Percentiles rank a stretch among this genome's conserved stretches.
Evolutionary conservation across 2,797 vertebrate genomes (phyloP).

Genomic region (Enteromius argenteus): DNA sequence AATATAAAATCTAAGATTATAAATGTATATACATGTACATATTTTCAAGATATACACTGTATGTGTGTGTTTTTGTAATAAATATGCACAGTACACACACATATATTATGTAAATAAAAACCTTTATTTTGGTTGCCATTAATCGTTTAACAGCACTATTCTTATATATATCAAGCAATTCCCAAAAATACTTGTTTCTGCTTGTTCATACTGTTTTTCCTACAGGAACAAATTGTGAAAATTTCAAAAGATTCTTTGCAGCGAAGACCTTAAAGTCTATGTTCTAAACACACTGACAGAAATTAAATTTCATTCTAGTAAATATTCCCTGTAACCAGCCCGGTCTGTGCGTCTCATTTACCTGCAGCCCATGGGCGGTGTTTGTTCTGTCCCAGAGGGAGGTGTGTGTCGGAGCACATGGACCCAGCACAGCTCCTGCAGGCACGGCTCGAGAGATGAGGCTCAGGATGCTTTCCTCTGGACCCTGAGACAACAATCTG

Average conservation of each 20-base stretch:
- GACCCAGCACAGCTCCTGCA: conserved; percentile 85
- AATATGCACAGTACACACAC: too few species aligned
- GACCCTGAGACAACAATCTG: neutral
- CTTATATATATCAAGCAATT: too few species aligned
- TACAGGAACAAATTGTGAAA: neutral
- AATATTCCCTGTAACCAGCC: neutral
- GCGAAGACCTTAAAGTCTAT: neutral
- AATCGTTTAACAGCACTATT: too few species aligned
- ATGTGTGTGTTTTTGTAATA: too few species aligned
- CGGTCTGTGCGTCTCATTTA: conserved; percentile 62
- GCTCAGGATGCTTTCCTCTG: neutral
- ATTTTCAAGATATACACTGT: too few species aligned
- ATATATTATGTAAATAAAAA: too few species aligned
- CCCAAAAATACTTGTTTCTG: too few species aligned
- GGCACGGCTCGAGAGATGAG: conserved; percentile 80
- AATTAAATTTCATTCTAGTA: neutral
- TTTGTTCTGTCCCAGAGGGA: conserved; percentile 85
- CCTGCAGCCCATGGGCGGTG: conserved; percentile 84
- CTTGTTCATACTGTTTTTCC: neutral
- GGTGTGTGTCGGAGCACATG: conserved; percentile 85
- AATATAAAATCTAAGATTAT: too few species aligned
- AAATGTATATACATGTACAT: too few species aligned
- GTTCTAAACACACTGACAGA: neutral
- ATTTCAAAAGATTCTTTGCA: neutral
- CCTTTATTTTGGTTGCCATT: too few species aligned